Evolutionary conservation across 2,888 invertebrate genomes (phyloP).

Genomic region (Conops quadrifasciatus): DNA sequence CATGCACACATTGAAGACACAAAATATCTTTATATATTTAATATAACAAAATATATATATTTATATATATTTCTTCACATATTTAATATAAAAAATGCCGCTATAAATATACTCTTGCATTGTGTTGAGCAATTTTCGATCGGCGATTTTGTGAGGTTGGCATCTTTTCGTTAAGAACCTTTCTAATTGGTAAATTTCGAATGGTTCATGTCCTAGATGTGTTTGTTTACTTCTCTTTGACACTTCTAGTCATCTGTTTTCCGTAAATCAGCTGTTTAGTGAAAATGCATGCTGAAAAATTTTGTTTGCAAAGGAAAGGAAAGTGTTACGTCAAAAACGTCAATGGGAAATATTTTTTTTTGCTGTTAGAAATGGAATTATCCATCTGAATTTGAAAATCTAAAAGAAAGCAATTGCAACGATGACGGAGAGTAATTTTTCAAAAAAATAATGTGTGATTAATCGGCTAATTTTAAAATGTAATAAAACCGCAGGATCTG

Average conservation of each 20-base stretch:
- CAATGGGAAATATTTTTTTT: background rate
- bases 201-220: background rate
- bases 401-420: background rate
- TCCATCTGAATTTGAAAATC: background rate
- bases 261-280: background rate
- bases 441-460: too few relatives aligned
- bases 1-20: too few relatives aligned
- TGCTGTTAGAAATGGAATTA: background rate
- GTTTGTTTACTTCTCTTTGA: background rate
- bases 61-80: too few relatives aligned
- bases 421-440: background rate
- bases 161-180: too few relatives aligned
- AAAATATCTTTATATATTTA: too few relatives aligned
- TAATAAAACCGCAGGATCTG: too few relatives aligned
- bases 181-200: background rate
- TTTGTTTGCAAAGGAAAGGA: background rate
- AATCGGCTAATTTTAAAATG: too few relatives aligned
- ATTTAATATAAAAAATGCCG: too few relatives aligned
- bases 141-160: too few relatives aligned
- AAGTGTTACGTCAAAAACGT: slow-evolving; percentile 8
- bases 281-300: background rate
- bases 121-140: too few relatives aligned
- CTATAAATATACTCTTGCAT: too few relatives aligned
- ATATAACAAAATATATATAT: too few relatives aligned
- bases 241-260: background rate